phyloP scores from a whole-genome alignment of 2,888 invertebrate genomes.

The Panopea generosa region DNA sequence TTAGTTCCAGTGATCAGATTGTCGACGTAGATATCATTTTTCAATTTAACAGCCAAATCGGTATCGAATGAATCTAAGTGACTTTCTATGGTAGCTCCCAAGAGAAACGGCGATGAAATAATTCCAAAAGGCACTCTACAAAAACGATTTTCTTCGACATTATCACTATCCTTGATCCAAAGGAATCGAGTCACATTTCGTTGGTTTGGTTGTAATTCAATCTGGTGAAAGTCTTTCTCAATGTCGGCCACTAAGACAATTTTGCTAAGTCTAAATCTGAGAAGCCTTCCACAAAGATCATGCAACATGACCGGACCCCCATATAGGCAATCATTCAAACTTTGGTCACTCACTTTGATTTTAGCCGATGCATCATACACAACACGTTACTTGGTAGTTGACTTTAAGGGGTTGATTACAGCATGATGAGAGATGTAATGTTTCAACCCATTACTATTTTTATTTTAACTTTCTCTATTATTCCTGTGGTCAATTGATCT shows the following conservation, averaged over 20 bases:
- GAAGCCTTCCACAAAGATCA: constrained; percentile 21
- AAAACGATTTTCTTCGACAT: constrained; percentile 33
- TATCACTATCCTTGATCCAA: constrained; percentile 40
- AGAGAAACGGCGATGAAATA: constrained; percentile 35
- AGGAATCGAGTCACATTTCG: constrained; percentile 46
- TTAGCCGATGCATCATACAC: constrained; percentile 30
- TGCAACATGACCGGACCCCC: too few relatives aligned
- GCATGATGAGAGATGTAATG: constrained; percentile 43
- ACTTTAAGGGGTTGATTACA: constrained; percentile 21
- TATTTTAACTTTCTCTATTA: constrained; percentile 32
- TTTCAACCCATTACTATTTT: neutral
- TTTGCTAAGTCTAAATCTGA: constrained; percentile 26
- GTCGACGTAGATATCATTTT: too few relatives aligned
- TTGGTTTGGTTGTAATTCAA: constrained; percentile 34
- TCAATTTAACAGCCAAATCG: constrained; percentile 13
- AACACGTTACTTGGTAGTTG: constrained; percentile 19
- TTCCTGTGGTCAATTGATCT: constrained; percentile 28
- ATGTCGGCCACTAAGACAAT: constrained; percentile 39
- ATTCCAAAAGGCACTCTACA: constrained; percentile 42
- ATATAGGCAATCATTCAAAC: constrained; percentile 35
- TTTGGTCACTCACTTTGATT: constrained; percentile 7
- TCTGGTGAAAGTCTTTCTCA: constrained; percentile 31
- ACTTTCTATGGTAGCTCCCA: too few relatives aligned
- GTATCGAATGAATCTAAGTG: constrained; percentile 29
- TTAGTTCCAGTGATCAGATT: constrained; percentile 35